Evolutionary conservation across 2,113 vertebrate genomes (phyloP), one percentile per base, ranked within the genome.

Genomic region (Saccopteryx leptura): DNA sequence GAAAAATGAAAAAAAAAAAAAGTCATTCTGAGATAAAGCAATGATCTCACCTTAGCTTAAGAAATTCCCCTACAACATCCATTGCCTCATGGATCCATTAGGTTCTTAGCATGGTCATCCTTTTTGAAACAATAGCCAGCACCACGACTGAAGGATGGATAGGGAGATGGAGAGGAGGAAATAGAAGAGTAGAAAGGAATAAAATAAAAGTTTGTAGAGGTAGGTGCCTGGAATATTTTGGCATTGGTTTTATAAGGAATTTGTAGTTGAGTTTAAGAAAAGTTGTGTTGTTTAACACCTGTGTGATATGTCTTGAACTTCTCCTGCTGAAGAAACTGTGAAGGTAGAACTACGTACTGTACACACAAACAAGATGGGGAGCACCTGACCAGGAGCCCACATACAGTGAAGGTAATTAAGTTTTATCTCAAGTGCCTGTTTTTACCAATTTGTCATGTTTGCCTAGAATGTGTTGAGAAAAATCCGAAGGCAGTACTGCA

Each of bases 231-330:
- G 58, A 0, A 0, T 31, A 28, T 69, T 90, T 92, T 61, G 78
- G 48, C 65, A n/a, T 68, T 58, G 7, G 15, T 82, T 93, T 96
- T 56, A 9, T 87, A 72, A 89, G 33, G 85, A 87, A n/a, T 87
- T 83, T 52, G 15, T 63, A 84, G 60, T 58, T 89, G 60, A 87
- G 12, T 80, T 91, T 93, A 83, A 96, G 75, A 31, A 82, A 61
- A 88, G 26, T 2, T 4, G 31, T 58, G 48, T 68, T 48, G 4
- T 56, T 7, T 5, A 39, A 88, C 39, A 11, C 17, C 12, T 93
- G 33, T 12, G 13, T 82, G 24, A 33, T 54, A 3, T 15, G 60
- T 60, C 11, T 17, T 66, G 18, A 94, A 68, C 9, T 4, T 7
- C 2, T 54, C 7, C 11, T 48, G 14, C 39, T 60, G 58, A 50